Percentiles rank a stretch among this genome's conserved stretches.
Conservation (phyloP, 2,888 invertebrate species). For the Drosophila dives region DNA sequence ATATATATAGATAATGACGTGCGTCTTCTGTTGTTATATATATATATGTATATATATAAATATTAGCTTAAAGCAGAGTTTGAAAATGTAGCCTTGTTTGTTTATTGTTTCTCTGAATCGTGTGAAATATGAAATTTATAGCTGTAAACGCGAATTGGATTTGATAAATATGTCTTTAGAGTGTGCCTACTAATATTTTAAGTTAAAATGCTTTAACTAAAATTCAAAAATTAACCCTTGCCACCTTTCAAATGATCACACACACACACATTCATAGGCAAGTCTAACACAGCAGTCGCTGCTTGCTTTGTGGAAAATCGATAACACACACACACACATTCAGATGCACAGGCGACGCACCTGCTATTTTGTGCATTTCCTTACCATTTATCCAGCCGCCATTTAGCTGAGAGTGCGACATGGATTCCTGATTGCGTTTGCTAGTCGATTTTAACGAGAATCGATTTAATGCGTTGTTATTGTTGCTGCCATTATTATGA, state of each 20-base stretch:
- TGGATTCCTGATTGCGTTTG: conserved; percentile 91
- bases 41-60: background rate
- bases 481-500: conserved; percentile 44
- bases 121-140: background rate
- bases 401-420: conserved; percentile 92
- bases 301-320: conserved; percentile 67
- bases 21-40: background rate
- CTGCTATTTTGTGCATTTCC: conserved; percentile 71
- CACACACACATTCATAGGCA: background rate
- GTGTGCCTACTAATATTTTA: background rate
- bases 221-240: background rate
- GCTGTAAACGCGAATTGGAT: background rate
- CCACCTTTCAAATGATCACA: background rate
- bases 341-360: conserved; percentile 25
- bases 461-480: conserved; percentile 74
- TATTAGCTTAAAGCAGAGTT: background rate
- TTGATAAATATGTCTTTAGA: background rate
- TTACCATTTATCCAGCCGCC: conserved; percentile 95
- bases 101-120: background rate
- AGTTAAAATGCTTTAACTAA: background rate
- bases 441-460: conserved; percentile 85
- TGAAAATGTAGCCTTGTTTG: background rate
- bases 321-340: conserved; percentile 45
- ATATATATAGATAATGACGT: conserved; percentile 23
- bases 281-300: background rate